Evolutionary conservation across 2,888 invertebrate species (phyloP).

Genomic region (Pecten maximus): DNA sequence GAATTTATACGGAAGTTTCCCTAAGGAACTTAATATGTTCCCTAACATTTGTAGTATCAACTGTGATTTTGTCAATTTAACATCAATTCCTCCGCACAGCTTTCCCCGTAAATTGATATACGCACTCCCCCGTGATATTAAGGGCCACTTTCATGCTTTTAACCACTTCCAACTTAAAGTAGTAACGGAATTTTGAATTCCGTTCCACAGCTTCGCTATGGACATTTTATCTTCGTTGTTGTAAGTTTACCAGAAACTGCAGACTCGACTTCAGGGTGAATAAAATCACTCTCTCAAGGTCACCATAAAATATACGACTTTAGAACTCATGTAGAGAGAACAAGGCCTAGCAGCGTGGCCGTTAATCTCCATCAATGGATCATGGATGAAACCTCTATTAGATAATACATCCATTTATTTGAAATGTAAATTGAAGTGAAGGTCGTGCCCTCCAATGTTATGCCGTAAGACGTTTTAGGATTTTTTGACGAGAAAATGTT

Average conservation of each 20-base stretch:
- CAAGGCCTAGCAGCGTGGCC: background rate
- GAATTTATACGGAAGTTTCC: no score
- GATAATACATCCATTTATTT: constrained; percentile 19
- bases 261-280: background rate
- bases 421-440: background rate
- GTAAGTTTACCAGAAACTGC: background rate
- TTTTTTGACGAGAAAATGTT: background rate
- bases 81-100: no score
- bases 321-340: background rate
- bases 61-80: no score
- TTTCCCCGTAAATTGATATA: no score
- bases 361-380: background rate
- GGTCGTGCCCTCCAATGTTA: background rate
- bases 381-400: background rate
- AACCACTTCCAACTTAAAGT: no score
- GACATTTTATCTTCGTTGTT: background rate
- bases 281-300: background rate
- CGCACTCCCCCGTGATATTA: no score
- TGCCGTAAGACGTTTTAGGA: background rate
- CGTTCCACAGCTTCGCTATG: no score
- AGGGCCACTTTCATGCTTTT: no score
- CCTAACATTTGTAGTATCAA: no score
- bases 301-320: background rate
- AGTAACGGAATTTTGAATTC: no score
- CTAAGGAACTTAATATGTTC: no score